A percentile compares a stretch with the other conserved stretches of the same genome.
phyloP scores from a whole-genome alignment of 53 echinoderm and acorn worm species.

The Actinopyga echinites region DNA sequence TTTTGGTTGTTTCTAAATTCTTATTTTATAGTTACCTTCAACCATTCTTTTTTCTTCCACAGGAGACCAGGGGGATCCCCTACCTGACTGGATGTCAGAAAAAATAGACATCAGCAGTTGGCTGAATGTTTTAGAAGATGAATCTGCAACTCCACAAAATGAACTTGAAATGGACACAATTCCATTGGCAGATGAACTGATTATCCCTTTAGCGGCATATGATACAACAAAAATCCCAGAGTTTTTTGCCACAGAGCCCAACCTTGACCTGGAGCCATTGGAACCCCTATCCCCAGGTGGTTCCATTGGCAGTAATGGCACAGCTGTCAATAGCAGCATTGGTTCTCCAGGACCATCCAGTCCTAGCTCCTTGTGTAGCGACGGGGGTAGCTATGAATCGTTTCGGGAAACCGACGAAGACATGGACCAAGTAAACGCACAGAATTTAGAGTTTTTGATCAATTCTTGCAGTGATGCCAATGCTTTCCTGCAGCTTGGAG shows the following conservation, averaged over 20 bases:
- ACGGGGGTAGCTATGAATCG: background rate
- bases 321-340: background rate
- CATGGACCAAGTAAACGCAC: background rate
- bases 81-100: slow-evolving; percentile 98
- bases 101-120: slow-evolving; percentile 75
- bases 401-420: background rate
- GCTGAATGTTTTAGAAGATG: slow-evolving; percentile 62
- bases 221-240: slow-evolving; percentile 42
- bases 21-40: too few species aligned
- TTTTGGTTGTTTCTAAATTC: too few species aligned
- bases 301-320: background rate
- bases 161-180: slow-evolving; percentile 17
- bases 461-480: slow-evolving; percentile 27
- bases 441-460: background rate
- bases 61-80: slow-evolving; percentile 56
- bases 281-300: slow-evolving; percentile 16
- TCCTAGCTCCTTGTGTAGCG: background rate
- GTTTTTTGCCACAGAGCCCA: background rate
- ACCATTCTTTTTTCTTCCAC: background rate
- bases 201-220: background rate
- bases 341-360: background rate
- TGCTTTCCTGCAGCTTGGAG: slow-evolving; percentile 17
- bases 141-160: background rate
- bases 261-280: slow-evolving; percentile 44
- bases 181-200: background rate